Conservation (phyloP, 2,888 invertebrate species). For the Cephus rjabovi region DNA sequence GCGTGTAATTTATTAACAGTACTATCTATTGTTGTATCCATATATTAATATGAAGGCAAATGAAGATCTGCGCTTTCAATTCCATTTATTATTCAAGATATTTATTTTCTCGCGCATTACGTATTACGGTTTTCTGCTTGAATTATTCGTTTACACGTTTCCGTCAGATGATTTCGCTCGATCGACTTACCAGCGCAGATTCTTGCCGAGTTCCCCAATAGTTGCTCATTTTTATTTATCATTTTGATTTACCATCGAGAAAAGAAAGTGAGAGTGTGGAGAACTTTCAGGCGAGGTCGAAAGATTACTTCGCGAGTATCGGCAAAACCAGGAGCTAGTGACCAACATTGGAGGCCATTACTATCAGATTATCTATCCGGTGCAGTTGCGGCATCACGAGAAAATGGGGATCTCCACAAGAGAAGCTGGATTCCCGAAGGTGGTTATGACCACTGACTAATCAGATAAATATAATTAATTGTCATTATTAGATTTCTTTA, state of each 20-base stretch:
- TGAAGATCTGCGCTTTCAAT: not conserved
- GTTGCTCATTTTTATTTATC: not conserved
- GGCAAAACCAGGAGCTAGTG: slow-evolving; percentile 92
- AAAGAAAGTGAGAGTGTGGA: slow-evolving; percentile 21
- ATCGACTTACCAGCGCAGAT: not conserved
- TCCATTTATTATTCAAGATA: not conserved
- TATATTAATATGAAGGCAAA: not conserved
- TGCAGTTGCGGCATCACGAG: slow-evolving; percentile 93
- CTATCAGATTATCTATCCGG: slow-evolving; percentile 95
- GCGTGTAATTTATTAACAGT: not conserved
- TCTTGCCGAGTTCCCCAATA: not conserved
- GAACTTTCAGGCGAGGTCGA: slow-evolving; percentile 85
- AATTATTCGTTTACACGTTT: not conserved
- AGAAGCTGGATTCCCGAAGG: slow-evolving; percentile 90
- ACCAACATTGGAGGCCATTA: slow-evolving; percentile 91
- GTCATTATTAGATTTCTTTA: not conserved
- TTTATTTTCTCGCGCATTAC: not conserved
- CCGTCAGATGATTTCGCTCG: not conserved
- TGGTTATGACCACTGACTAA: slow-evolving; percentile 60
- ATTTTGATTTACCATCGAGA: not conserved
- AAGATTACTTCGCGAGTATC: slow-evolving; percentile 88
- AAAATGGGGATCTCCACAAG: slow-evolving; percentile 96
- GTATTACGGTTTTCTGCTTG: not conserved
- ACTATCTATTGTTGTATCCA: not conserved
- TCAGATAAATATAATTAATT: not conserved